phyloP scores from a whole-genome alignment of 2,113 vertebrate genomes.

The Lontra canadensis region DNA sequence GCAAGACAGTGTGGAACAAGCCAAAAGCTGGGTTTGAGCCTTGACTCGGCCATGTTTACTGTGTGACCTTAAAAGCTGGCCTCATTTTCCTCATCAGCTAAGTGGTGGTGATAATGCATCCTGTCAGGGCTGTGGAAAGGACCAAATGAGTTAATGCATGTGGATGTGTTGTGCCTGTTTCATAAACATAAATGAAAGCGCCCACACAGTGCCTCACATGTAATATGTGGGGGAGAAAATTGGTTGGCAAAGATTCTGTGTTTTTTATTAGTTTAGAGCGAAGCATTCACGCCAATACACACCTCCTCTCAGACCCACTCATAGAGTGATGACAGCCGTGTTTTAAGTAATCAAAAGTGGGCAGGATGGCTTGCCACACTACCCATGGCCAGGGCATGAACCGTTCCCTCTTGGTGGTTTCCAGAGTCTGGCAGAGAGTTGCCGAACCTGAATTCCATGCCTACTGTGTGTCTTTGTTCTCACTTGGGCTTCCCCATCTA shows the following conservation, averaged over 20 bases:
- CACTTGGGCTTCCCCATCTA: neutral
- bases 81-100: neutral
- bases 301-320: neutral
- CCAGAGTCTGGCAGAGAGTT: neutral
- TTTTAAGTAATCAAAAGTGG: constrained; percentile 25
- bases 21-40: neutral
- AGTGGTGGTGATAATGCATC: neutral
- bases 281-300: neutral
- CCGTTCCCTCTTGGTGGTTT: neutral
- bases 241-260: constrained; percentile 24
- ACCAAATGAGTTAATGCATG: neutral
- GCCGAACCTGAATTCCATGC: neutral
- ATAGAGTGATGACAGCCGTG: neutral
- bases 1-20: neutral
- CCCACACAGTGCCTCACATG: neutral
- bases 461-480: neutral
- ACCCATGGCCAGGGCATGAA: neutral
- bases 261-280: constrained; percentile 63
- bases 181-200: neutral
- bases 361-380: neutral
- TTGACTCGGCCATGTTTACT: neutral
- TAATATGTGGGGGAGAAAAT: neutral
- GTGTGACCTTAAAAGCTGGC: neutral
- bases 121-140: neutral
- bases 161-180: neutral